Base-by-base conservation (phyloP, 2,797 vertebrate species). In the Anableps anableps region DNA sequence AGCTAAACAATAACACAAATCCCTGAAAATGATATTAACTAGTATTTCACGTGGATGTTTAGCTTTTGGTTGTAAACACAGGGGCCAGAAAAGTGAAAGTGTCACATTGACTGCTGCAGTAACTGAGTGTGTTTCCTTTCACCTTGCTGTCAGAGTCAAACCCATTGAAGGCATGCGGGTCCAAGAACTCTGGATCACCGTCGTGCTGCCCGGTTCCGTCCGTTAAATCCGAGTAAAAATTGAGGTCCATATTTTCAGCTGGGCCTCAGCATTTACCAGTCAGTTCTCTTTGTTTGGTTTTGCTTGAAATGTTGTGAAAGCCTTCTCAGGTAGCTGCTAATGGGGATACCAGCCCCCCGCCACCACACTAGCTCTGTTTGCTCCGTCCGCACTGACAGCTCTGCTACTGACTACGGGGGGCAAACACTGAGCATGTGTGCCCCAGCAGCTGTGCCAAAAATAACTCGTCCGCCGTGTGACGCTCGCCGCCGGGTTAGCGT, bases 181-280 rank as follows among this genome's bases (percentile, higher is more conserved):
- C 96, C 93, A 96, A 74, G 80, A 96, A 96, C 90, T 96, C 94
- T 6, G 95, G 91, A 16, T 95, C 95, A 0, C 91, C 93, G 70
- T 95, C 94, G 66, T 94, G 94, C 81, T 94, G 96, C 34, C 92
- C 95, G 81, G 93, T 92, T 43, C 94, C 94, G 66, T 95, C 96
- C 73, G 96, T 95, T 73, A 96, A 91, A 90, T 96, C 95, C 21
- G 96, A 95, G 87, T 96, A 96, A 90, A 96, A 96, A 95, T 96
- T 95, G 83, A 96, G 92, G 91, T 96, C 96, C 96, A 96, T 96
- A 43, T 80, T 91, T 84, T 92, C 78, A 91, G 34, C 81, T 1
- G 85, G 86, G 80, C 80, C 86, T 92, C 86, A 53, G 60, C 75
- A 64, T 78, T 55, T 60, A 48, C 5, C 36, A 5, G 62, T 4